A percentile compares a stretch with the other conserved stretches of the same genome.
These are phyloP conservation scores for Scylla paramamosain DNA, from an alignment of 1,140 invertebrate species.

Conservation along the genomic window DNA sequence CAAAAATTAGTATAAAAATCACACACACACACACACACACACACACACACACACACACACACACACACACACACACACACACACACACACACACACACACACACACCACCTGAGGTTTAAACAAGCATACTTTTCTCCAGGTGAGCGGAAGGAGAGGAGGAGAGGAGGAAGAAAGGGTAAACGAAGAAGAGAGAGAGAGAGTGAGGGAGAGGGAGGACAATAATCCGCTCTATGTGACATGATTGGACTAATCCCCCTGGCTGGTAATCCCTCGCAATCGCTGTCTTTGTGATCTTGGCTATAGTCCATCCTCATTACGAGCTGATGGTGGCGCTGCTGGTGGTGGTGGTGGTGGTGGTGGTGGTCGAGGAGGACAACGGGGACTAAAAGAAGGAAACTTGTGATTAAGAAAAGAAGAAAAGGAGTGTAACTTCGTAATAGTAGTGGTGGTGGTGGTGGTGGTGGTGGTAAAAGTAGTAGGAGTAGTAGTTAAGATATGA, in stretches of 20 bases:
- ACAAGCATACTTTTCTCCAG: neutral
- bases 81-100: no score
- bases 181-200: neutral
- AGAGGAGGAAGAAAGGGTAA: neutral
- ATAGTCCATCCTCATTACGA: neutral
- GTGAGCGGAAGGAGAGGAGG: neutral
- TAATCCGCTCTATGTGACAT: slow-evolving; percentile 13
- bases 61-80: no score
- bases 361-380: neutral
- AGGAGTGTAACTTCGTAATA: neutral
- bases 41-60: no score
- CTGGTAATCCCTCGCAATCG: neutral
- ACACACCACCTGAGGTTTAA: no score
- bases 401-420: no score
- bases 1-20: no score
- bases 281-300: slow-evolving; percentile 13
- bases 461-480: neutral
- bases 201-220: neutral
- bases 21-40: no score
- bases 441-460: slow-evolving; percentile 1
- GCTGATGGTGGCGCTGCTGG: neutral
- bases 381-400: no score
- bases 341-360: neutral
- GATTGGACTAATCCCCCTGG: neutral
- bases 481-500: no score